Evolutionary conservation across 2,797 vertebrate species (phyloP).

Genomic region (Manis pentadactyla): DNA sequence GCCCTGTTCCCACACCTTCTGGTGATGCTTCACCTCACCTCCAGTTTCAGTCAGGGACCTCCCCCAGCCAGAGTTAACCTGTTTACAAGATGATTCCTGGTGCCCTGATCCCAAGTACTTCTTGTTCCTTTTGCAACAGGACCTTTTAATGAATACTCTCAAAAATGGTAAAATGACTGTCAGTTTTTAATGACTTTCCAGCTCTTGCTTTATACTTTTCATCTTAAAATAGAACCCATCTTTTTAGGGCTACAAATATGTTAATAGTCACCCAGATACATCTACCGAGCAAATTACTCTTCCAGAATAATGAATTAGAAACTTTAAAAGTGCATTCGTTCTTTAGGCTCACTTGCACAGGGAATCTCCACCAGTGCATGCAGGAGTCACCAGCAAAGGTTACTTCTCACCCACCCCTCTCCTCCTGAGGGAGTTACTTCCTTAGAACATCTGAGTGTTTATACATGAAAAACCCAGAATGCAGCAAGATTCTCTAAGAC

Average conservation of each 20-base stretch:
- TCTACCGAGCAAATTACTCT: not conserved
- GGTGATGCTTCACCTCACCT: not conserved
- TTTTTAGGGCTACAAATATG: slow-evolving; percentile 1
- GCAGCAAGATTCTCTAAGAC: slow-evolving; percentile 22
- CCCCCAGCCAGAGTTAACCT: not conserved
- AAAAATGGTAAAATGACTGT: not conserved
- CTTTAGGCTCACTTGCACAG: not conserved
- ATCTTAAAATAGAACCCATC: not conserved
- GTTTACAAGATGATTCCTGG: not conserved
- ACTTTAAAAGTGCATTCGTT: not conserved
- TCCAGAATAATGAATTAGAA: not conserved
- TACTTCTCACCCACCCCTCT: not conserved
- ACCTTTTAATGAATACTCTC: not conserved
- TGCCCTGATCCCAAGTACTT: not conserved
- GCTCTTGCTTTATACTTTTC: not conserved
- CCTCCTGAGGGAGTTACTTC: not conserved
- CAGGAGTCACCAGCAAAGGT: slow-evolving; percentile 33
- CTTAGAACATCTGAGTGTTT: not conserved
- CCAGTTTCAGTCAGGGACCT: not conserved
- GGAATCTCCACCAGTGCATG: not conserved
- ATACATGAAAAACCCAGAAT: slow-evolving; percentile 40
- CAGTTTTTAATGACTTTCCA: not conserved
- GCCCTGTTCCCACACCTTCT: not conserved
- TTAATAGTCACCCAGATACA: not conserved
- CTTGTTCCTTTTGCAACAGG: not conserved